A percentile compares a stretch with the other conserved stretches of the same genome.
phyloP scores from a whole-genome alignment of 2,113 vertebrate species.

The Leptobrachium leishanense region DNA sequence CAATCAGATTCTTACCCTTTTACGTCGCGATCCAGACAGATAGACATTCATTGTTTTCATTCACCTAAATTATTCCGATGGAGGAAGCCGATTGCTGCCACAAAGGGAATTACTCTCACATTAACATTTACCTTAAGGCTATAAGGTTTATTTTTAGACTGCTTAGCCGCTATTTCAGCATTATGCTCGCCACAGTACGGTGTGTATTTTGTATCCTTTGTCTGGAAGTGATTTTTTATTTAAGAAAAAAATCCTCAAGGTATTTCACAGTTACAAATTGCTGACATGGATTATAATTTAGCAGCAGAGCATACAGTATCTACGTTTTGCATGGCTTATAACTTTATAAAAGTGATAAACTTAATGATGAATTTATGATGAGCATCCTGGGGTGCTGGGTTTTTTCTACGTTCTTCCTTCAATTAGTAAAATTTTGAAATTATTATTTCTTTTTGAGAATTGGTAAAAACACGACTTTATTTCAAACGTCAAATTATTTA shows the following conservation, averaged over 20 bases:
- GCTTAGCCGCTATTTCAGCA: slow-evolving; percentile 65
- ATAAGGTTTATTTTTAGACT: slow-evolving; percentile 71
- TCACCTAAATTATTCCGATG: slow-evolving; percentile 5
- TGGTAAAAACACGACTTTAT: no score
- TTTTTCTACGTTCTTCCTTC: no score
- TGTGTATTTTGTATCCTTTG: slow-evolving; percentile 47
- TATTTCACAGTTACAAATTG: slow-evolving; percentile 47
- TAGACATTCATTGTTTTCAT: slow-evolving; percentile 25
- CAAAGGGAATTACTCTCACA: slow-evolving; percentile 61
- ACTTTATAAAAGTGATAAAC: background rate
- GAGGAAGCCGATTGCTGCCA: slow-evolving; percentile 68
- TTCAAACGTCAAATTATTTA: no score
- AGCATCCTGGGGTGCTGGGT: no score
- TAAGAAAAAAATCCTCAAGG: slow-evolving; percentile 53
- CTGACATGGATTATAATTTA: slow-evolving; percentile 53
- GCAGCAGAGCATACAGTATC: slow-evolving; percentile 11
- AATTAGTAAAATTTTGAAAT: no score
- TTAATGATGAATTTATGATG: no score
- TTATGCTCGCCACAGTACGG: slow-evolving; percentile 63
- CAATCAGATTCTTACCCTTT: no score
- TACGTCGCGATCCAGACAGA: background rate
- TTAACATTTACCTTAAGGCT: slow-evolving; percentile 61
- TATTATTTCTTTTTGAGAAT: no score
- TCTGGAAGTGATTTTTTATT: slow-evolving; percentile 59
- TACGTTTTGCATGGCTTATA: slow-evolving; percentile 14